Base-by-base conservation (phyloP, 37 sponge, comb jelly and placozoan species). In the Oopsacas minuta region DNA sequence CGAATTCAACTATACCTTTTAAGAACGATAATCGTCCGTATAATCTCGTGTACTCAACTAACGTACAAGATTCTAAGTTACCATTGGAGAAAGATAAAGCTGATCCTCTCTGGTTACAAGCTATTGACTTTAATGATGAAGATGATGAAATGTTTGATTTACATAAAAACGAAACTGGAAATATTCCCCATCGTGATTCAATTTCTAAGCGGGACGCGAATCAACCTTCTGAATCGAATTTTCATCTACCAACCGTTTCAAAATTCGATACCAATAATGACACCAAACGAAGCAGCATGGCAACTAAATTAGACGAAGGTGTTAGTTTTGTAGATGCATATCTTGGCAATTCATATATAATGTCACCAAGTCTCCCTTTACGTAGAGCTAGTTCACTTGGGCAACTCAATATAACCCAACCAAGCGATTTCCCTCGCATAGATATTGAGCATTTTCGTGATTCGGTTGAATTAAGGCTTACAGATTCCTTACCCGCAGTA, bases 301-400 rank as follows among this genome's bases (percentile, higher is more conserved):
- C 75, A 7, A 61, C 75, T 61, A 61, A 61, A n/a, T 61, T 61
- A n/a, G 30, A n/a, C 28, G 28, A 61, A n/a, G 75, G 75, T 25
- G 75, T 12, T 7, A 61, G 75, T n/a, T 61, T 61, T 61, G 75
- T 61, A 5, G 75, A 61, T 12, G 75, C 75, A 32, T 61, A 32
- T n/a, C 75, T 61, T 20, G 75, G 75, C 75, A 61, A 61, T n/a
- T 61, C 75, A 12, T 61, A 61, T 61, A 61, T 61, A 3, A n/a
- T 34, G 5, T 61, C 75, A 61, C 75, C 75, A 12, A 61, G 1
- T 12, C 75, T 25, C 22, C 75, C 20, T 20, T n/a, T 61, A 20
- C 75, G 75, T 61, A 25, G 75, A 3, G 75, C 75, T 7, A 61
- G 28, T 12, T 61, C 75, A 25, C 75, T 61, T 25, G 75, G 75